A percentile compares a stretch with the other conserved stretches of the same genome.
phyloP scores from a whole-genome alignment of 1,140 invertebrate genomes.

The Asbolus verrucosus region DNA sequence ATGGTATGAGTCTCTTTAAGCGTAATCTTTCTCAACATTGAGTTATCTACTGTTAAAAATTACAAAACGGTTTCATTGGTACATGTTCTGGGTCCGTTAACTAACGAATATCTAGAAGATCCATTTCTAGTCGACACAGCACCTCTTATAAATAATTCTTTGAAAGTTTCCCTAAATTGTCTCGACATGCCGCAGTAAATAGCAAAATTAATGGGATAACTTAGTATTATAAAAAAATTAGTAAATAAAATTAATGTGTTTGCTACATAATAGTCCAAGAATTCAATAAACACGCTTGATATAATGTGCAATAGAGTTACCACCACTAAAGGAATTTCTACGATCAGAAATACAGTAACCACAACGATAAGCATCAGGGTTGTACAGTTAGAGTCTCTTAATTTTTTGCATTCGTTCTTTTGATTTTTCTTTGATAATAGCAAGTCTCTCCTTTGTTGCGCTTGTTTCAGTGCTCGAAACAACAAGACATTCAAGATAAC shows the following conservation, averaged over 20 bases:
- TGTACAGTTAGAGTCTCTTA: conserved; percentile 90
- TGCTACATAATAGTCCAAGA: conserved; percentile 83
- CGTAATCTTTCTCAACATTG: conserved; percentile 31
- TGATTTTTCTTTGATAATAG: conserved; percentile 81
- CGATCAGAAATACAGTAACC: conserved; percentile 89
- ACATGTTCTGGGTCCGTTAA: conserved; percentile 83
- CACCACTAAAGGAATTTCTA: conserved; percentile 91
- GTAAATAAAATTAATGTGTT: conserved; percentile 88
- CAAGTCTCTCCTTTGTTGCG: conserved; percentile 83
- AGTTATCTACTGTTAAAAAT: conserved; percentile 56
- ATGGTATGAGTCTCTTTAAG: conserved; percentile 25
- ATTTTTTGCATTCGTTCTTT: conserved; percentile 85
- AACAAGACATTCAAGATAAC: conserved; percentile 91
- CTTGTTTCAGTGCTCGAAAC: conserved; percentile 85
- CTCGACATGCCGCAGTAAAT: conserved; percentile 96
- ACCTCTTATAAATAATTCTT: conserved; percentile 83
- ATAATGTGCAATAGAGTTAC: conserved; percentile 89
- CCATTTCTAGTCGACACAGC: conserved; percentile 73
- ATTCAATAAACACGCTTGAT: conserved; percentile 76
- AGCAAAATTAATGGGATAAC: conserved; percentile 94
- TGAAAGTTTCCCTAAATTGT: conserved; percentile 94
- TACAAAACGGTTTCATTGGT: conserved; percentile 87
- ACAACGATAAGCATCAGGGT: conserved; percentile 96
- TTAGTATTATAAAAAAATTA: conserved; percentile 91
- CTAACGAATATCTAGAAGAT: conserved; percentile 80